Conservation (phyloP, 2,113 vertebrate species). For the Parus major region DNA sequence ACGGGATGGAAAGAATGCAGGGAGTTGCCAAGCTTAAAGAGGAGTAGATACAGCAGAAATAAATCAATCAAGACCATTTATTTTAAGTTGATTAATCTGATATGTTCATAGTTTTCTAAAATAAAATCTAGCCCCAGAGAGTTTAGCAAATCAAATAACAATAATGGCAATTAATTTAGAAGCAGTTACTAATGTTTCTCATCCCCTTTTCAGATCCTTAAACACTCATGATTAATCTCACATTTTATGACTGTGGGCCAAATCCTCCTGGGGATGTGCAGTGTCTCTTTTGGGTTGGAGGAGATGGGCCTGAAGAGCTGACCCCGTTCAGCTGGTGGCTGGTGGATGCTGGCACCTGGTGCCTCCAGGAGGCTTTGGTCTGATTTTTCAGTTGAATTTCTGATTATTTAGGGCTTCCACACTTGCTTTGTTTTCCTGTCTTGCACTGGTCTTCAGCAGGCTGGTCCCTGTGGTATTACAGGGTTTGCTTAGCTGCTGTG, state of each 20-base stretch:
- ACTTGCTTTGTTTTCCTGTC: neutral
- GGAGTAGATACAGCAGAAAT: constrained; percentile 40
- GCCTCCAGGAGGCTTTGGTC: neutral
- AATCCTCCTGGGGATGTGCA: neutral
- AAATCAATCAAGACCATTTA: constrained; percentile 58
- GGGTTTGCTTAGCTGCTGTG: neutral
- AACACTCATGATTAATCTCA: neutral
- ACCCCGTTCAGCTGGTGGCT: neutral
- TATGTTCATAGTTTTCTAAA: constrained; percentile 36
- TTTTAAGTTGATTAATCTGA: constrained; percentile 55
- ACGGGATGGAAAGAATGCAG: constrained; percentile 42
- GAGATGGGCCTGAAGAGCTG: neutral
- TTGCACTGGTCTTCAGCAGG: neutral
- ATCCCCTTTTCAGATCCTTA: neutral
- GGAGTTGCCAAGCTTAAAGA: constrained; percentile 34
- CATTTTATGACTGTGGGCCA: neutral
- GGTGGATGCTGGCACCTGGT: neutral
- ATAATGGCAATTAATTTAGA: constrained; percentile 34
- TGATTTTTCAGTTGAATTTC: neutral
- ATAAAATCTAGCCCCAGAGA: constrained; percentile 8
- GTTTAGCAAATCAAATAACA: constrained; percentile 52
- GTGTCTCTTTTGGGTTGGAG: neutral
- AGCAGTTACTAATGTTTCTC: constrained; percentile 18
- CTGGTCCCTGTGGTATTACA: neutral
- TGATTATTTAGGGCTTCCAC: neutral